Percentiles rank a stretch among this genome's conserved stretches.
Conservation (phyloP, 2,888 invertebrate genomes). For the Anarsia innoxiella region DNA sequence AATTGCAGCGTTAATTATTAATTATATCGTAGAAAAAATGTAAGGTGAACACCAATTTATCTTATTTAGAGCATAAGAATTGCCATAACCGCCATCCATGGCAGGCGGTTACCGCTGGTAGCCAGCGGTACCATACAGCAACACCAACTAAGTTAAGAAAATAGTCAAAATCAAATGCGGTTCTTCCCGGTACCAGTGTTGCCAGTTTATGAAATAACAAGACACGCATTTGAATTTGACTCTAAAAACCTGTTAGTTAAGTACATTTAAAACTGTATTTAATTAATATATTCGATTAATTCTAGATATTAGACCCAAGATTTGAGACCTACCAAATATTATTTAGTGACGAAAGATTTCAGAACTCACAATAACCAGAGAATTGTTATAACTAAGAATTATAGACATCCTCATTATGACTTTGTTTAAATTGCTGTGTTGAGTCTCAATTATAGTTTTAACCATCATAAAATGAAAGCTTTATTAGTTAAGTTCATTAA, state of each 20-base stretch:
- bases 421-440: too few species aligned
- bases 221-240: conserved; percentile 9
- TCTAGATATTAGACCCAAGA: conserved; percentile 27
- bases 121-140: too few species aligned
- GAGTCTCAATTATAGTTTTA: conserved; percentile 48
- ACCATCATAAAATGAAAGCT: conserved; percentile 59
- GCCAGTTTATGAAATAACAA: too few species aligned
- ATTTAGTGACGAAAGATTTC: conserved; percentile 38
- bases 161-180: conserved; percentile 11
- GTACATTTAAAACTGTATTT: conserved; percentile 1
- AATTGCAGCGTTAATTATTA: too few species aligned
- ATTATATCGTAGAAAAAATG: too few species aligned
- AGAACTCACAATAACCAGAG: too few species aligned
- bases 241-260: conserved; percentile 11
- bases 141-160: conserved; percentile 41
- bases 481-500: conserved; percentile 64
- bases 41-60: conserved; percentile 57
- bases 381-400: too few species aligned
- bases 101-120: too few species aligned
- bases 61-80: too few species aligned
- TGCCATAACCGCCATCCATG: too few species aligned
- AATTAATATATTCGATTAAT: neutral
- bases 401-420: too few species aligned
- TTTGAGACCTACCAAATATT: conserved; percentile 61
- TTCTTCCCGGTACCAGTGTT: too few species aligned